These are phyloP conservation scores for Acanthiza pusilla DNA, from an alignment of 2,797 vertebrate genomes.

Conservation along the genomic window DNA sequence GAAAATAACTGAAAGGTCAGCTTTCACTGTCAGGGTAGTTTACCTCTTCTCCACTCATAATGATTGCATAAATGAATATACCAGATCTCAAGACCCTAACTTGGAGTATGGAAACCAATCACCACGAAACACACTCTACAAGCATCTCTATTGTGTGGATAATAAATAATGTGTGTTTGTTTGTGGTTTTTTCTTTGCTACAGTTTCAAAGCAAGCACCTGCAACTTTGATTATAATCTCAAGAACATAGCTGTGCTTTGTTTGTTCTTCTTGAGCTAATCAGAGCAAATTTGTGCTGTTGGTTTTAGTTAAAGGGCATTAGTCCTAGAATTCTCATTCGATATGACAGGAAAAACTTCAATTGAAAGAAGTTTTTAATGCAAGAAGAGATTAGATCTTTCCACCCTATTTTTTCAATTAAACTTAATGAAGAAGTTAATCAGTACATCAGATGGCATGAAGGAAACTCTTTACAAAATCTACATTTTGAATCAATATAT, in stretches of 20 bases:
- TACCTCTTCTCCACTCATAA: background rate
- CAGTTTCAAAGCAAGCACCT: background rate
- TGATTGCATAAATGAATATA: background rate
- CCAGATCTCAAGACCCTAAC: background rate
- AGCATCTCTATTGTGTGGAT: background rate
- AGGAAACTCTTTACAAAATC: background rate
- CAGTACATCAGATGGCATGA: background rate
- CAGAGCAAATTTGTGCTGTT: background rate
- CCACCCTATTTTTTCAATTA: background rate
- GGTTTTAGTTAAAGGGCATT: background rate
- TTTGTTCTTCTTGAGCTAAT: background rate
- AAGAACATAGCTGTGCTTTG: background rate
- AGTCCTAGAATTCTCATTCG: background rate
- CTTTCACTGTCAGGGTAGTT: background rate
- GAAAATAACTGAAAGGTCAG: background rate
- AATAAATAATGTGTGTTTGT: background rate
- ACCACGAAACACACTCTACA: background rate
- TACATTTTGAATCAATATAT: background rate
- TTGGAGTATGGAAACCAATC: background rate
- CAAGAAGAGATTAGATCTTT: background rate
- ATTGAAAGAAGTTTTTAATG: background rate
- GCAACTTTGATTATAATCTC: background rate
- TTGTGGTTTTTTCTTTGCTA: background rate
- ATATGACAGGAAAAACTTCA: background rate
- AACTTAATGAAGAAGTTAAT: background rate